A percentile compares a stretch with the other conserved stretches of the same genome.
Evolutionary conservation across 2,797 vertebrate species (phyloP).

Genomic region (Cercopithecus diana): DNA sequence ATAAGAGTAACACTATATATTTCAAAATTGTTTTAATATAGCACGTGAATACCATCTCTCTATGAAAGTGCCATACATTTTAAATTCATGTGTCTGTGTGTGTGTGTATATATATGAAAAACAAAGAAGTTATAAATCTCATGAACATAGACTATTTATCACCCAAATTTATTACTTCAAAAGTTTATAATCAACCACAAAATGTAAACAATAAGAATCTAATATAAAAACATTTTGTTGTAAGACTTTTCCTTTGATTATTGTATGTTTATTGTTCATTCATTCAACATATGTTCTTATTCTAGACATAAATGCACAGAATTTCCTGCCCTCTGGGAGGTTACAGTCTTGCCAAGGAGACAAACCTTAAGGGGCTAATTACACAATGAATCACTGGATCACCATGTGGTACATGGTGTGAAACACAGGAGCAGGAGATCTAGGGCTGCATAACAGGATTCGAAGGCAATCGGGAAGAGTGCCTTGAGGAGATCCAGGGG

Average conservation of each 20-base stretch:
- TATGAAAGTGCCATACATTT: neutral
- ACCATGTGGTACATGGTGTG: accelerated
- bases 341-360: neutral
- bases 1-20: neutral
- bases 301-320: neutral
- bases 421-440: neutral
- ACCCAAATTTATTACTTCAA: neutral
- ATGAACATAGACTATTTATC: neutral
- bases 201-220: neutral
- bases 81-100: neutral
- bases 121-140: neutral
- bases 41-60: neutral
- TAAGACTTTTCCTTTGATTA: neutral
- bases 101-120: neutral
- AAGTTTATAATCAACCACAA: neutral
- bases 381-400: neutral
- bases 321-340: neutral
- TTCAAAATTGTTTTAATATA: neutral
- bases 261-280: neutral
- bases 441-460: neutral
- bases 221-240: neutral
- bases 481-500: neutral
- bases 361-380: neutral
- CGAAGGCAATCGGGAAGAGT: neutral
- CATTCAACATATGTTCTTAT: neutral